Evolutionary conservation across 2,113 vertebrate genomes (phyloP), one percentile per base, ranked within the genome.

Genomic region (Stercorarius parasiticus): DNA sequence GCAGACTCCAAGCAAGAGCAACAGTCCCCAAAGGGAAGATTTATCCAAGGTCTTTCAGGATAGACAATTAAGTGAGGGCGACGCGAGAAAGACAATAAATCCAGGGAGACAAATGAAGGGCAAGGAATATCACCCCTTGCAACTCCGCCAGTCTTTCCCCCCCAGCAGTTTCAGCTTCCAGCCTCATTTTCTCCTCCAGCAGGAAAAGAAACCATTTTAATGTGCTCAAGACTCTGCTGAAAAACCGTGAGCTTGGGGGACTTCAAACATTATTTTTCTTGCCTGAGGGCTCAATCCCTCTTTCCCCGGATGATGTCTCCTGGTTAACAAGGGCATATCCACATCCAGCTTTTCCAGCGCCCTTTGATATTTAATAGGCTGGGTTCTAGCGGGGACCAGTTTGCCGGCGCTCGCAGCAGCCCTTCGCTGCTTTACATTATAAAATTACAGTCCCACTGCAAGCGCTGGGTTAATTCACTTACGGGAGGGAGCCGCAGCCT

Each of bases 11-110:
- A 56, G 65, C 85, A 26, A 67, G 85, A 94, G 94, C 92, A 59
- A 55, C 74, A 2, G 58, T 38, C 88, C 96, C 95, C 95, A 77
- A 82, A 72, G 94, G 94, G 88, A 59, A 95, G 76, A 93, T 97
- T 95, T 93, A 93, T 72, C 92, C 92, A 94, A 96, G 96, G 94
- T 87, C 94, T 94, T 94, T 76, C 94, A 74, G 70, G 90, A 74
- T 11, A 94, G 43, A 67, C 93, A 92, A 91, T 71, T 61, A 78
- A 87, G 87, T 1, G 82, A 93, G 66, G 82, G 82, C 82, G n/a
- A 15, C 11, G 42, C 13, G 3, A 77, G 80, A 32, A 67, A 85
- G 88, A 47, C 70, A 22, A 90, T 93, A 94, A 97, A 97, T 91
- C 90, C 87, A 23, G 32, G 73, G 82, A 76, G 94, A 93, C 92